Base-by-base conservation (phyloP, 2,888 invertebrate species). In the Chalcis sispes region DNA sequence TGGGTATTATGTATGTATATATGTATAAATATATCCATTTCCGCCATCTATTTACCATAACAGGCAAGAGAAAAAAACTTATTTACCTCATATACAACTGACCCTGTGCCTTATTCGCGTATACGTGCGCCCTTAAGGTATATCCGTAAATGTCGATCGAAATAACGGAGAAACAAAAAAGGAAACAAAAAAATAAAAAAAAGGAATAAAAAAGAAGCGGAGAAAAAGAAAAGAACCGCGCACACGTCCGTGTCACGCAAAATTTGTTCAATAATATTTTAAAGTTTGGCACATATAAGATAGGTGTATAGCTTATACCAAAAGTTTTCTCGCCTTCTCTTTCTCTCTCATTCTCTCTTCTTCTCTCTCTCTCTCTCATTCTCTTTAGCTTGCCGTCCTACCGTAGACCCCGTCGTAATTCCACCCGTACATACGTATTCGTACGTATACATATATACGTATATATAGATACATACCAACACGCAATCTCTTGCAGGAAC, bases 201-300 rank as follows among this genome's bases (percentile, higher is more conserved):
- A 61, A 61, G 7, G 18, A 61, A 71, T 42, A 54, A n/a, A 25
- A 15, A 7, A 27, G 40, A 4, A 48, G 18, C 2, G 23, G 29
- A 62, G 15, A 50, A 40, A 32, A 32, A 59, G 32, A 46, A 20
- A n/a, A n/a, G n/a, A n/a, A n/a, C n/a, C n/a, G n/a, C n/a, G n/a
- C 42, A 13, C 5, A 23, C 13, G 58, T 29, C 25, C 23, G 23
- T 52, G 64, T 58, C 40, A 25, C 29, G 65, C 23, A 79, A 83
- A 82, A 82, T 83, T 81, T 81, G 82, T 82, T 81, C 81, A 83
- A 86, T 86, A 86, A 86, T 85, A 86, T 86, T 86, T 87, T 84
- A 85, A 85, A 86, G 80, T 86, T 85, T 79, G 82, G 81, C 46
- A 29, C 25, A 48, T 73, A 69, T 2, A 23, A 83, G 84, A 83